Evolutionary conservation across 2,797 vertebrate species (phyloP), one percentile per base, ranked within the genome.

Genomic region (Acanthis flammea): DNA sequence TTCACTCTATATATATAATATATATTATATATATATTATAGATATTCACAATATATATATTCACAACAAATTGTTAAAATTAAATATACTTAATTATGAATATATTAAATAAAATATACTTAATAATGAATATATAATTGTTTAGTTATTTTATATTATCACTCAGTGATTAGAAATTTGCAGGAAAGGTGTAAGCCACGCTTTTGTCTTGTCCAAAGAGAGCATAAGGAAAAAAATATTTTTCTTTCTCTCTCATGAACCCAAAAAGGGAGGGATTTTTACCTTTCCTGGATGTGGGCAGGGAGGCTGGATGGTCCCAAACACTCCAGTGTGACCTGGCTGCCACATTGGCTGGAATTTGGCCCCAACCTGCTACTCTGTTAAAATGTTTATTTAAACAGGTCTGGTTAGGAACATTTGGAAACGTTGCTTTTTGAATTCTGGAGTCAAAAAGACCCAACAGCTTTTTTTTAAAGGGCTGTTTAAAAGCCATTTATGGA

Each of bases 311-410:
- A 14, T 48, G n/a, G 7, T 33, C 7, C 8, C 53, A 62, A 33
- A 7, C 6, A 14, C 10, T 14, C 77, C 57, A 31, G 12, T 25
- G 3, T 28, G 17, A 27, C 0, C 0, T 27, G 19, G 7, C 30
- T 80, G 53, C 65, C 15, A 4, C 8, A 1, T 19, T 61, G 1
- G 0, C 41, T 63, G 39, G 22, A 50, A 8, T 86, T 90, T 72
- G 35, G 30, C 73, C 33, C 18, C 50, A 47, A 0, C 28, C 68
- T 63, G 30, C 45, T 39, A 39, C 51, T 61, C 61, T 42, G 12
- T 62, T 42, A 62, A 72, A 72, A 75, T 39, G 5, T 75, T 95
- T 90, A 42, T 78, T 92, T 70, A 58, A 95, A 77, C 41, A 25
- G 12, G 19, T 37, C 25, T 23, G 17, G 44, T 83, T 30, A 21